Evolutionary conservation across 2,797 vertebrate species (phyloP).

Genomic region (Phoeniculus purpureus): DNA sequence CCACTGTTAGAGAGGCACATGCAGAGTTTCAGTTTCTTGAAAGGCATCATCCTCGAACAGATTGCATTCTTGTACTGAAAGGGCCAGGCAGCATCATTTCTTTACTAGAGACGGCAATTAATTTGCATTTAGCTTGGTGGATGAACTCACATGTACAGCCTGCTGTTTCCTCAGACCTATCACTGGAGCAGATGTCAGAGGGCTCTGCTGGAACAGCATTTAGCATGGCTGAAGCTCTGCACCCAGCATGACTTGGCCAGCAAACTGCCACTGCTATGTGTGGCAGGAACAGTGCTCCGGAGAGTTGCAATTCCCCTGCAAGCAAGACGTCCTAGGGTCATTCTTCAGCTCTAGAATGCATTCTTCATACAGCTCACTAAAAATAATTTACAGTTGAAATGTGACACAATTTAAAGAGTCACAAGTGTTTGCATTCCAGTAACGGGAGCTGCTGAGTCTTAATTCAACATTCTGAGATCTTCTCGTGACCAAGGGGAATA

Average conservation of each 20-base stretch:
- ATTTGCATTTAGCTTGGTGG: not conserved
- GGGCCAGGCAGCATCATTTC: not conserved
- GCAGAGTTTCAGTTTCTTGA: not conserved
- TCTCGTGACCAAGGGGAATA: fast-evolving
- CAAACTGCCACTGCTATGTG: fast-evolving
- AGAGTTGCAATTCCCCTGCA: not conserved
- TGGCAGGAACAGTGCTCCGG: not conserved
- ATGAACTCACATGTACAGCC: not conserved
- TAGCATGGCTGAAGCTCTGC: not conserved
- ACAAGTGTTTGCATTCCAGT: fast-evolving
- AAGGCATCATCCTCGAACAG: not conserved
- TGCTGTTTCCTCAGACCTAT: not conserved
- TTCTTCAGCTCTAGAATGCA: not conserved
- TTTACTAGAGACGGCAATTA: not conserved
- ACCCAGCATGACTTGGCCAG: not conserved
- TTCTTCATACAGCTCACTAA: not conserved
- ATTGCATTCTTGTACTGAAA: not conserved
- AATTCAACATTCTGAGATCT: not conserved
- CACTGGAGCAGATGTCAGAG: not conserved
- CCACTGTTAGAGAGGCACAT: not conserved
- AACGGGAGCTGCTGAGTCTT: not conserved
- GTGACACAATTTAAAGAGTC: not conserved
- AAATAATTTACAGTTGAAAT: not conserved
- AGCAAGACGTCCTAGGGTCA: not conserved
- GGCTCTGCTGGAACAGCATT: not conserved